Conservation (phyloP, 2,113 vertebrate genomes). For the Struthio camelus region DNA sequence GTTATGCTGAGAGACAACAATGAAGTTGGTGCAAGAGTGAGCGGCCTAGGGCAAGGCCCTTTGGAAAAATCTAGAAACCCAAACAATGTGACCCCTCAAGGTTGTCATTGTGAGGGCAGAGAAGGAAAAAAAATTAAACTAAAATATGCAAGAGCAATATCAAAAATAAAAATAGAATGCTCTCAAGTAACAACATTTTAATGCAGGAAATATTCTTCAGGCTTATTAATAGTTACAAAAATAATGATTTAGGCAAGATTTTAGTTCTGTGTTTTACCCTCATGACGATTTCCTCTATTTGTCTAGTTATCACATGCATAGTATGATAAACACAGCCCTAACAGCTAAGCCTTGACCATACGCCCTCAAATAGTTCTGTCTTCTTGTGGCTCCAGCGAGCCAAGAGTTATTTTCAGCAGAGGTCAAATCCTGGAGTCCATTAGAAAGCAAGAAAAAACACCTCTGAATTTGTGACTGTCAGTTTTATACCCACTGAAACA, state of each 20-base stretch:
- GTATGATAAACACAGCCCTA: not conserved
- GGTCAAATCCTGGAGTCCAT: not conserved
- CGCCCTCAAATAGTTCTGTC: conserved; percentile 23
- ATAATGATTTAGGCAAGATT: not conserved
- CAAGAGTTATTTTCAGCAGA: conserved; percentile 48
- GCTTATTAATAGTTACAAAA: not conserved
- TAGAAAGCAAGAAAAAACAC: not conserved
- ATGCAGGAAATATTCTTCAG: not conserved
- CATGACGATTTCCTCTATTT: not conserved
- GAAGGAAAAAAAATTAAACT: not conserved
- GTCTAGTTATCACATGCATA: not conserved
- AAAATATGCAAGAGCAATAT: not conserved
- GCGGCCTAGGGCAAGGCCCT: not conserved
- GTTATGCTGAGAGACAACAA: not conserved
- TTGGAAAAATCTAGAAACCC: not conserved
- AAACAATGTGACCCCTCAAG: not conserved
- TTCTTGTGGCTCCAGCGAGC: not conserved
- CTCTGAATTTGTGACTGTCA: not conserved
- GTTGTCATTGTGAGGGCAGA: not conserved
- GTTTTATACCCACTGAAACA: not conserved
- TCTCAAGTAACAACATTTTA: not conserved
- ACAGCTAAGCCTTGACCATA: not conserved
- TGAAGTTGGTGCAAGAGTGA: not conserved
- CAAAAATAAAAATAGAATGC: not conserved
- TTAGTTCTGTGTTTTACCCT: not conserved